Evolutionary conservation across 1,140 invertebrate genomes (phyloP).

Genomic region (Trachelipus rathkii): DNA sequence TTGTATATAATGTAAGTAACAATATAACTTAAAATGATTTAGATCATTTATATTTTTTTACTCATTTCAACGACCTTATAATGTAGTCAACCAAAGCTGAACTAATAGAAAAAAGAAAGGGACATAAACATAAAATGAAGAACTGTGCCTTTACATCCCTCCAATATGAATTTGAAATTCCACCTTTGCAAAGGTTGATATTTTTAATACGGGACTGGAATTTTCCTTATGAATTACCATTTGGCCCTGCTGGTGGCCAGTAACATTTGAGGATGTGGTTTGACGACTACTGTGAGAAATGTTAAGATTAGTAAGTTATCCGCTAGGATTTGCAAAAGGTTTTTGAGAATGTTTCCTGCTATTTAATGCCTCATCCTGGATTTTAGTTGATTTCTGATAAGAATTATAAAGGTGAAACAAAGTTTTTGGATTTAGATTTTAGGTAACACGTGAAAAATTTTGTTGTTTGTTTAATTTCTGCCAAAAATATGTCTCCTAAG

Average conservation of each 20-base stretch:
- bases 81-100: background rate
- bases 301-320: background rate
- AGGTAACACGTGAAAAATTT: background rate
- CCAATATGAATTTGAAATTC: background rate
- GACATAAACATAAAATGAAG: no score
- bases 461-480: background rate
- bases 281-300: background rate
- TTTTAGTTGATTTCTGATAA: background rate
- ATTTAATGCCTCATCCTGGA: constrained; percentile 3
- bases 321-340: background rate
- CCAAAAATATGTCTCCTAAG: background rate
- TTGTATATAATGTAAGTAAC: background rate
- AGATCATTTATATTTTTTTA: constrained; percentile 2
- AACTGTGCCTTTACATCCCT: no score
- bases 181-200: background rate
- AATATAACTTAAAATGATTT: background rate
- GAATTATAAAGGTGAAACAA: background rate
- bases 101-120: background rate
- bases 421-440: constrained; percentile 1
- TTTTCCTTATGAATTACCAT: background rate
- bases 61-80: background rate
- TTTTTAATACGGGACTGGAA: constrained; percentile 1
- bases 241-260: background rate
- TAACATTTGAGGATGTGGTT: background rate
- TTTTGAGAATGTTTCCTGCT: background rate